Evolutionary conservation across 2,113 vertebrate species (phyloP), one percentile per base, ranked within the genome.

Genomic region (Mesitornis unicolor): DNA sequence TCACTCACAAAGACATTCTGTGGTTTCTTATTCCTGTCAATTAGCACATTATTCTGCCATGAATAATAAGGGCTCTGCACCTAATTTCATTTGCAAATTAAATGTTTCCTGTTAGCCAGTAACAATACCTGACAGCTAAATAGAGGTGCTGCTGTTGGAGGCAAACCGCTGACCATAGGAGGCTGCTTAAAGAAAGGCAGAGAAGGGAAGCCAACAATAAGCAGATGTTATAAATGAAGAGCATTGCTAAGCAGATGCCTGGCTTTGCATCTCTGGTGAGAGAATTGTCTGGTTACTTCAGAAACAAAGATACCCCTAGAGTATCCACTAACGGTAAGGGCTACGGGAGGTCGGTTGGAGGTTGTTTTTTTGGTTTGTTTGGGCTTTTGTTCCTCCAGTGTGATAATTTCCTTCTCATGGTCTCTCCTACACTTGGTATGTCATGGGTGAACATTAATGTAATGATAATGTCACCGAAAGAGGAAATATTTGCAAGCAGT

Each of bases 71-170:
- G 63, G 38, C 86, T 92, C 71, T 84, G 86, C 2, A 0, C 16
- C 13, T 95, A 97, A 97, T 96, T 94, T 65, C 35, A 95, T 97
- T 97, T 96, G 77, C 93, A 97, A 95, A 97, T 97, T 95, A 96
- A 97, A 97, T 69, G 59, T 94, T 97, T 97, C 91, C 89, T 95
- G 76, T 57, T 95, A 93, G 78, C 60, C 45, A 54, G 59, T 91
- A 94, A 97, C 61, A 61, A 89, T 86, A 94, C 91, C 64, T 93
- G 96, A 97, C 96, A 96, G 94, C 64, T 89, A 74, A 94, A 97
- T 87, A 79, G 90, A 94, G 54, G 74, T 75, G 57, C 53, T 69
- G 84, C 82, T 67, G 22, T 5, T 31, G 63, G 47, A 93, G 53
- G 74, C 65, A 54, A 71, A 91, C 75, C 19, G 42, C 87, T 93